Percentiles rank a stretch among this genome's conserved stretches.
Evolutionary conservation across 2,888 invertebrate genomes (phyloP).

Genomic region (Sabatieria punctata): DNA sequence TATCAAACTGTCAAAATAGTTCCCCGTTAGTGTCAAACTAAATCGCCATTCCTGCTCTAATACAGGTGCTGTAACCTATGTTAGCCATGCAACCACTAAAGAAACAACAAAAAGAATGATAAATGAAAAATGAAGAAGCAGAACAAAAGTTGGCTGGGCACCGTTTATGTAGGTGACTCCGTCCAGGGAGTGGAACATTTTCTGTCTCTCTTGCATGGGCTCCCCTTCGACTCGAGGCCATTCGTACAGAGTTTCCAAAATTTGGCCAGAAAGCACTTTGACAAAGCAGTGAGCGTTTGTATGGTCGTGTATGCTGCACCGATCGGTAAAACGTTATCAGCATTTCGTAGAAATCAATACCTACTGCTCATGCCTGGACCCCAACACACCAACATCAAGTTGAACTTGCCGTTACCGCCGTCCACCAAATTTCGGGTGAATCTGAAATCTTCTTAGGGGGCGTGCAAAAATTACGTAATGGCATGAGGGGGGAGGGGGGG

Average conservation of each 20-base stretch:
- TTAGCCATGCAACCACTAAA: too few species aligned
- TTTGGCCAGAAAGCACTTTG: conserved; percentile 61
- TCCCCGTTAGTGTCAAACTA: too few species aligned
- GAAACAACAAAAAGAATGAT: too few species aligned
- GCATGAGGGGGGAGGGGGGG: too few species aligned
- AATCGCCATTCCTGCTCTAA: too few species aligned
- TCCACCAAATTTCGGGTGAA: conserved; percentile 89
- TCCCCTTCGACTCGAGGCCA: conserved; percentile 48
- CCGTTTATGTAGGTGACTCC: conserved; percentile 84
- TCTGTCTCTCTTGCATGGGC: conserved; percentile 47
- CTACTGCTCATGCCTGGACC: conserved; percentile 55
- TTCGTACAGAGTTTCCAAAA: conserved; percentile 60
- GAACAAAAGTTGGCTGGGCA: too few species aligned
- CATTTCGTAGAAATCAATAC: too few species aligned
- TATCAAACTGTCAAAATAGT: conserved; percentile 5
- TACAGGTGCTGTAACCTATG: too few species aligned
- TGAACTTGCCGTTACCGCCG: conserved; percentile 82
- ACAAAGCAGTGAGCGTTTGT: conserved; percentile 87
- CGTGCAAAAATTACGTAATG: too few species aligned
- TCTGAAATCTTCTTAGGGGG: too few species aligned
- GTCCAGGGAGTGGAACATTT: conserved; percentile 48
- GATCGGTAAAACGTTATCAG: too few species aligned
- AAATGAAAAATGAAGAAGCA: too few species aligned
- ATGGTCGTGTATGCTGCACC: conserved; percentile 84
- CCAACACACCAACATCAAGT: conserved; percentile 88